Evolutionary conservation across 2,797 vertebrate genomes (phyloP).

Genomic region (Florisuga fusca): DNA sequence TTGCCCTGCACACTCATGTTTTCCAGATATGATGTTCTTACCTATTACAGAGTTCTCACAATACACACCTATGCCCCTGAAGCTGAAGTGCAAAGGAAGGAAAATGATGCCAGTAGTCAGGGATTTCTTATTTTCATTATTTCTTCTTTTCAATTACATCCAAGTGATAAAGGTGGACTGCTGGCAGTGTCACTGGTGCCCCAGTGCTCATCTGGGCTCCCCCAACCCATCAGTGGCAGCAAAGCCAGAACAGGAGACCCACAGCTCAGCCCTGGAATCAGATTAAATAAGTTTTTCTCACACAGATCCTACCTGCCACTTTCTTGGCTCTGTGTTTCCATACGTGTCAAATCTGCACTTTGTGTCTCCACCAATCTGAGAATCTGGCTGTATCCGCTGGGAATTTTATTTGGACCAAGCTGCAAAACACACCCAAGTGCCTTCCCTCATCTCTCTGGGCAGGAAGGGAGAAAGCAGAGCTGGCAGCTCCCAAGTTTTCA

Average conservation of each 20-base stretch:
- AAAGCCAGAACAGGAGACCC: not conserved
- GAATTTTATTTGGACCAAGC: not conserved
- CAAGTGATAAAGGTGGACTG: not conserved
- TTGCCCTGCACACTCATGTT: not conserved
- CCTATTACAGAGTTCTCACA: no score
- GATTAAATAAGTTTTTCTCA: not conserved
- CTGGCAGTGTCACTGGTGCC: not conserved
- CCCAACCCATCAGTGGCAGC: not conserved
- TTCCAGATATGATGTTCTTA: no score
- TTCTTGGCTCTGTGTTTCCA: not conserved
- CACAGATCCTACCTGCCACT: not conserved
- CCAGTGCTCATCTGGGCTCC: not conserved
- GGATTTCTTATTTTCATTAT: not conserved
- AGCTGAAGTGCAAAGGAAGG: not conserved
- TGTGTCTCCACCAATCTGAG: not conserved
- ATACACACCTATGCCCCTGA: not conserved
- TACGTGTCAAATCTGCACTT: not conserved
- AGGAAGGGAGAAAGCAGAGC: not conserved
- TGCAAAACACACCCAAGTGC: not conserved
- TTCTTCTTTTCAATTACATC: not conserved
- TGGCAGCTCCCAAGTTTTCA: not conserved
- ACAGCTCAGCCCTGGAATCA: not conserved
- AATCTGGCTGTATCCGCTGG: not conserved
- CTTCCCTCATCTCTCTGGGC: not conserved
- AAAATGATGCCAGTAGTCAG: not conserved